phyloP scores from a whole-genome alignment of 2,113 vertebrate species.

The Austrofundulus limnaeus region DNA sequence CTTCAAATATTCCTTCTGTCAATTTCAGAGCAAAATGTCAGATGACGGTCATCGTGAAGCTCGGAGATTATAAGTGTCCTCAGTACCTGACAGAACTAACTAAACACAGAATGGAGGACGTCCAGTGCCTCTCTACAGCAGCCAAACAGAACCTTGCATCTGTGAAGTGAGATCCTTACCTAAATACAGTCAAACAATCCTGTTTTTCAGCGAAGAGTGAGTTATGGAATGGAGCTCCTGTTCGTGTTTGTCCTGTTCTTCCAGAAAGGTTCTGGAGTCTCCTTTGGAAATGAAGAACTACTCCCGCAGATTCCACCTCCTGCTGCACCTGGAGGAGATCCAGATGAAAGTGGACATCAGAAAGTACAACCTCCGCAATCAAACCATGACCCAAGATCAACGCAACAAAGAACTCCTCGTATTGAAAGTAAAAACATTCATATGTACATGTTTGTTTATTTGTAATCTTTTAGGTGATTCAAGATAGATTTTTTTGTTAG shows the following conservation, averaged over 20 bases:
- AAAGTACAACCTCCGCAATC: slow-evolving; percentile 81
- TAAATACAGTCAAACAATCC: rapidly evolving
- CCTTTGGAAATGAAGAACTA: slow-evolving; percentile 80
- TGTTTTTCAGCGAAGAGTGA: not conserved
- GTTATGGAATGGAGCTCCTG: not conserved
- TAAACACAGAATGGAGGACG: slow-evolving; percentile 56
- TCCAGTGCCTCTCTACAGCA: slow-evolving; percentile 33
- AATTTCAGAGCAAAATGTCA: too few species aligned
- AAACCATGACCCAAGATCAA: slow-evolving; percentile 80
- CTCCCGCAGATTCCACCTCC: slow-evolving; percentile 76
- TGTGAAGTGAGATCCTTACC: slow-evolving; percentile 60
- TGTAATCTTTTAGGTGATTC: not conserved
- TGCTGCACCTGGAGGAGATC: slow-evolving; percentile 91
- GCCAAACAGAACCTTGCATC: slow-evolving; percentile 43
- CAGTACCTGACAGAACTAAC: slow-evolving; percentile 61
- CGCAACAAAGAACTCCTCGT: slow-evolving; percentile 73
- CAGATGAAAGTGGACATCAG: slow-evolving; percentile 91
- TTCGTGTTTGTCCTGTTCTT: not conserved
- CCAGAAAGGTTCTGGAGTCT: slow-evolving; percentile 78
- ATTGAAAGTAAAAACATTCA: slow-evolving; percentile 76
- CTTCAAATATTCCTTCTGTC: not conserved
- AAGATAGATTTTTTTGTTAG: not conserved
- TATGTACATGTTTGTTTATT: not conserved
- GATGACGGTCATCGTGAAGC: slow-evolving; percentile 22
- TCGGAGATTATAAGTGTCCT: slow-evolving; percentile 53